Evolutionary conservation across 1,140 invertebrate genomes (phyloP).

Genomic region (Diabrotica virgifera): DNA sequence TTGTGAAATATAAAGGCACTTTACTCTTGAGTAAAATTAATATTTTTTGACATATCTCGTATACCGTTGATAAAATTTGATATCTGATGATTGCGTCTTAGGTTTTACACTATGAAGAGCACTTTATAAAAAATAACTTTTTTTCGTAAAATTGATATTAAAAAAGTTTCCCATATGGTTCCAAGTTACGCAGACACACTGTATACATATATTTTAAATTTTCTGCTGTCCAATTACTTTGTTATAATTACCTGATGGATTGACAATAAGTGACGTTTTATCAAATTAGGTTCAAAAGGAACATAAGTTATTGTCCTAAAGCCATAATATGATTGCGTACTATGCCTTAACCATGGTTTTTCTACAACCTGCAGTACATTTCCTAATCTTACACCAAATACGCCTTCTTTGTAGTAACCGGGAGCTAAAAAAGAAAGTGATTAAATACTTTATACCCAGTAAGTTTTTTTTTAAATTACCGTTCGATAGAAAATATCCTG

Average conservation of each 20-base stretch:
- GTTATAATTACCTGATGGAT: conserved; percentile 61
- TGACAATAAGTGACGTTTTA: conserved; percentile 75
- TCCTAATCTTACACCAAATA: conserved; percentile 90
- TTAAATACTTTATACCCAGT: background rate
- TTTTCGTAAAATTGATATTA: no score
- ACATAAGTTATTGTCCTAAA: conserved; percentile 86
- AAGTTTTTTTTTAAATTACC: conserved; percentile 55
- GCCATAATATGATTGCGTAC: conserved; percentile 57
- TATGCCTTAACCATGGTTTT: conserved; percentile 51
- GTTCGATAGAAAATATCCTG: conserved; percentile 83
- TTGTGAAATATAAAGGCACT: no score
- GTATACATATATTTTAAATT: no score
- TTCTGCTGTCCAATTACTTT: no score
- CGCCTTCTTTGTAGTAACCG: conserved; percentile 75
- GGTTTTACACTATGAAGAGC: no score
- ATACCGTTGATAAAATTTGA: no score
- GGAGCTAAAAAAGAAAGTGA: conserved; percentile 58
- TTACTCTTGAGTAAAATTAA: no score
- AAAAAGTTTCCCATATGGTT: no score
- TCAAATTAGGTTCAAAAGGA: conserved; percentile 89
- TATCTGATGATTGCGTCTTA: no score
- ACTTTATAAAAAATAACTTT: no score
- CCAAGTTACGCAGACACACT: no score
- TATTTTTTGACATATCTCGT: no score
- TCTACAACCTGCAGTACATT: conserved; percentile 85